A percentile compares a stretch with the other conserved stretches of the same genome.
These are phyloP conservation scores for Maconellicoccus hirsutus DNA, from an alignment of 1,140 invertebrate genomes.

Conservation along the genomic window DNA sequence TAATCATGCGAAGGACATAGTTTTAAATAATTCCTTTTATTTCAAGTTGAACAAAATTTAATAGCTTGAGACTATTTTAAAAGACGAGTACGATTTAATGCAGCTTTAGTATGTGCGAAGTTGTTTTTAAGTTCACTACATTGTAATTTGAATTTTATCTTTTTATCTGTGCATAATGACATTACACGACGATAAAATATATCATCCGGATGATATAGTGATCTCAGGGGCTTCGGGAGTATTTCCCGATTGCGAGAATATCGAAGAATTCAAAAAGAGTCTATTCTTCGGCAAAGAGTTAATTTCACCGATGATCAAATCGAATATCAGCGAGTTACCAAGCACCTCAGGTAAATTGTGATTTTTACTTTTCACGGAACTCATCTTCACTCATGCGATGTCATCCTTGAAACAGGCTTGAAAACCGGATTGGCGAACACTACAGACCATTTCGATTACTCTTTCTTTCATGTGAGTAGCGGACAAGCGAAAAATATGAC, in stretches of 20 bases:
- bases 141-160: too few relatives aligned
- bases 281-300: constrained; percentile 45
- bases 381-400: too few relatives aligned
- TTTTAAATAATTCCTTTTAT: too few relatives aligned
- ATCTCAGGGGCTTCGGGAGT: constrained; percentile 49
- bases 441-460: constrained; percentile 23
- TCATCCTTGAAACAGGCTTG: constrained; percentile 29
- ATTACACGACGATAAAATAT: too few relatives aligned
- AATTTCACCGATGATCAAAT: constrained; percentile 38
- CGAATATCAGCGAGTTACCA: constrained; percentile 25
- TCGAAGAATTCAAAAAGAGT: constrained; percentile 45
- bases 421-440: constrained; percentile 28
- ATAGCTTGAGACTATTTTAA: too few relatives aligned
- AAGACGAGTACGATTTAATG: too few relatives aligned
- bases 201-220: constrained; percentile 38
- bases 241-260: constrained; percentile 46
- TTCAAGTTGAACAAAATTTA: too few relatives aligned
- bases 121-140: too few relatives aligned
- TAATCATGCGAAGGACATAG: too few relatives aligned
- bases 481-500: not conserved
- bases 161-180: too few relatives aligned
- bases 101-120: too few relatives aligned
- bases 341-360: too few relatives aligned
- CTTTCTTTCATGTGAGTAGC: not conserved
- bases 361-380: not conserved